phyloP scores from a whole-genome alignment of 2,113 vertebrate species.

The Chascanopsetta lugubris region DNA sequence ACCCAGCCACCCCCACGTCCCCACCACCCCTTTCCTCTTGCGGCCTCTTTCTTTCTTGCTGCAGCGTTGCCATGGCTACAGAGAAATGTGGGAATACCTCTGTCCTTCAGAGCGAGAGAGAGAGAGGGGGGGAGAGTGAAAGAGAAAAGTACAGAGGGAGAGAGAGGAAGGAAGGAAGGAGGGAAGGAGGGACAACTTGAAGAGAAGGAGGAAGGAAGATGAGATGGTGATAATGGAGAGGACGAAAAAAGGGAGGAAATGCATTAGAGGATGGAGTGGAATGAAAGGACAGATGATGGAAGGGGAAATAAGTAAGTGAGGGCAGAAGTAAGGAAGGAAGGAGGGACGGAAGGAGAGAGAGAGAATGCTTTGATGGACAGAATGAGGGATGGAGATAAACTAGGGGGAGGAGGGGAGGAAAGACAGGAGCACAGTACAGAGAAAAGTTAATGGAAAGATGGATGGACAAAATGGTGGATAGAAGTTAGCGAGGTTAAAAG shows the following conservation, averaged over 20 bases:
- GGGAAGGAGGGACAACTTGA: too few relatives aligned
- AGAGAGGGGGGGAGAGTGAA: conserved; percentile 33
- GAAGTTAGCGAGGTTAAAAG: too few relatives aligned
- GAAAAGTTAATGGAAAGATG: too few relatives aligned
- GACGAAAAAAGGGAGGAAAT: too few relatives aligned
- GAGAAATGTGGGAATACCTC: conserved; percentile 85
- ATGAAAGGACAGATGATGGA: neutral
- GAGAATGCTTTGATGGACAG: too few relatives aligned
- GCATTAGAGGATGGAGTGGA: neutral
- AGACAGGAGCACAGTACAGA: neutral
- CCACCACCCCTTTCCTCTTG: conserved; percentile 56
- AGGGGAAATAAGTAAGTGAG: neutral
- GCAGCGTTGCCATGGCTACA: conserved; percentile 82
- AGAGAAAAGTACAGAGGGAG: conserved; percentile 36
- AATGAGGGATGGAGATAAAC: too few relatives aligned
- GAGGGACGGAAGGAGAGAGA: too few relatives aligned
- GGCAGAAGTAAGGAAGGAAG: conserved; percentile 16
- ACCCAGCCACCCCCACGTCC: neutral
- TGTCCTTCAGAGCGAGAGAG: conserved; percentile 82
- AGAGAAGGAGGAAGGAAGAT: neutral
- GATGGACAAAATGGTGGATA: too few relatives aligned
- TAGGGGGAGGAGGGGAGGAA: too few relatives aligned
- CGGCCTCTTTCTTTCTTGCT: conserved; percentile 76
- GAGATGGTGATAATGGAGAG: too few relatives aligned
- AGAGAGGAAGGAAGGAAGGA: conserved; percentile 11